These are phyloP conservation scores for Eurypyga helias DNA, from an alignment of 2,113 vertebrate species.

Conservation along the genomic window DNA sequence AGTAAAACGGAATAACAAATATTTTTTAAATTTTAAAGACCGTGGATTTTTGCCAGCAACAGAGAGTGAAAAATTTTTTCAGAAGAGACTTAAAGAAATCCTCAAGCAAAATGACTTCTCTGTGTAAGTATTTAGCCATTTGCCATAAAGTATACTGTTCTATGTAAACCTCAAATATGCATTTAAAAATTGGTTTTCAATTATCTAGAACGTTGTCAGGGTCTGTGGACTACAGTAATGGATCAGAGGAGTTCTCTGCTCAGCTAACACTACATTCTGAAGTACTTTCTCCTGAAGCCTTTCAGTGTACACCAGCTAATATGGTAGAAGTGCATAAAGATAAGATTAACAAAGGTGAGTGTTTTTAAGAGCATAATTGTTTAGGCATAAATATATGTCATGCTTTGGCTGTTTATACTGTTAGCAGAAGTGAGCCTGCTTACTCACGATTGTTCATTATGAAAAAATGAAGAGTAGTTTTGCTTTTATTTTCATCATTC, in stretches of 20 bases:
- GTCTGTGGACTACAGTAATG: conserved; percentile 78
- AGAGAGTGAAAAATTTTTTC: conserved; percentile 91
- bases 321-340: conserved; percentile 87
- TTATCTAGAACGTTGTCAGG: conserved; percentile 85
- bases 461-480: not conserved
- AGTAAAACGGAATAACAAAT: conserved; percentile 52
- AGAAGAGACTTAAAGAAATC: conserved; percentile 93
- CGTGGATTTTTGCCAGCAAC: conserved; percentile 81
- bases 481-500: not conserved
- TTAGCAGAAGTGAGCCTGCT: not conserved
- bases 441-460: not conserved
- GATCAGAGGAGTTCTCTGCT: conserved; percentile 82
- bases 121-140: conserved; percentile 84
- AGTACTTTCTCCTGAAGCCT: conserved; percentile 76
- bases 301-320: conserved; percentile 84
- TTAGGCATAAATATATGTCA: not conserved
- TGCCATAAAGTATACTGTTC: conserved; percentile 47
- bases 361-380: conserved; percentile 3
- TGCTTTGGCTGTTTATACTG: not conserved
- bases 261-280: conserved; percentile 88
- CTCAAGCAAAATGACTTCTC: conserved; percentile 92
- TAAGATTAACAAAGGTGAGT: conserved; percentile 78
- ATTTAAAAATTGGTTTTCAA: conserved; percentile 73
- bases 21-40: conserved; percentile 83
- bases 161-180: conserved; percentile 19